Percentiles rank a stretch among this genome's conserved stretches.
Evolutionary conservation across 2,797 vertebrate species (phyloP).

Genomic region (Halcyon badia): DNA sequence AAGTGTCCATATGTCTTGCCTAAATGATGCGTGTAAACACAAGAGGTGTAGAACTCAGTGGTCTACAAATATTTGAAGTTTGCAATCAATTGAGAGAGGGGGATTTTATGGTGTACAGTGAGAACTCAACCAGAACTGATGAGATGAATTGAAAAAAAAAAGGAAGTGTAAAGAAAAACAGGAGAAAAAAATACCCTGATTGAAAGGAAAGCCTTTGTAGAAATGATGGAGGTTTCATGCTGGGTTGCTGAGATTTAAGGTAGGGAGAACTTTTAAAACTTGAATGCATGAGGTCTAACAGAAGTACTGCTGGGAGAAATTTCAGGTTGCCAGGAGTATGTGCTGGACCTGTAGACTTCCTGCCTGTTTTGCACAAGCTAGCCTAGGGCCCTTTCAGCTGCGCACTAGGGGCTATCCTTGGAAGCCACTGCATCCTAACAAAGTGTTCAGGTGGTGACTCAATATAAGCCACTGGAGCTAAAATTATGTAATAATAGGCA

Average conservation of each 20-base stretch:
- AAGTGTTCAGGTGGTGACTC: not conserved
- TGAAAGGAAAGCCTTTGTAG: not conserved
- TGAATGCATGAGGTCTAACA: not conserved
- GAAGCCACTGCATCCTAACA: not conserved
- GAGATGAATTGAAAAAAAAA: not conserved
- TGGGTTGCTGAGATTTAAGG: not conserved
- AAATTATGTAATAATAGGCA: not conserved
- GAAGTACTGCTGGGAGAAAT: not conserved
- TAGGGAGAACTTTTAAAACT: not conserved
- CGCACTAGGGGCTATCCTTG: not conserved
- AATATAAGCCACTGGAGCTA: not conserved
- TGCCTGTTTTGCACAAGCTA: not conserved
- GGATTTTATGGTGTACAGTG: not conserved
- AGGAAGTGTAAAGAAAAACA: not conserved
- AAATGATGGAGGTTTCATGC: not conserved
- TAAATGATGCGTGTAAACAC: not conserved
- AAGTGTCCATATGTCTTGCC: not conserved
- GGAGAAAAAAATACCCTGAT: not conserved
- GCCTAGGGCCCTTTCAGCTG: not conserved
- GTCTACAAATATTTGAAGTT: slow-evolving; percentile 20
- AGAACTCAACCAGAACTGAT: not conserved
- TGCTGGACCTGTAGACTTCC: not conserved
- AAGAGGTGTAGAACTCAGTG: not conserved
- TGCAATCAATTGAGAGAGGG: not conserved
- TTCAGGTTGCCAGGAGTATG: not conserved